A percentile compares a stretch with the other conserved stretches of the same genome.
phyloP scores from a whole-genome alignment of 2,113 vertebrate genomes.

The Pachypanchax playfairii region DNA sequence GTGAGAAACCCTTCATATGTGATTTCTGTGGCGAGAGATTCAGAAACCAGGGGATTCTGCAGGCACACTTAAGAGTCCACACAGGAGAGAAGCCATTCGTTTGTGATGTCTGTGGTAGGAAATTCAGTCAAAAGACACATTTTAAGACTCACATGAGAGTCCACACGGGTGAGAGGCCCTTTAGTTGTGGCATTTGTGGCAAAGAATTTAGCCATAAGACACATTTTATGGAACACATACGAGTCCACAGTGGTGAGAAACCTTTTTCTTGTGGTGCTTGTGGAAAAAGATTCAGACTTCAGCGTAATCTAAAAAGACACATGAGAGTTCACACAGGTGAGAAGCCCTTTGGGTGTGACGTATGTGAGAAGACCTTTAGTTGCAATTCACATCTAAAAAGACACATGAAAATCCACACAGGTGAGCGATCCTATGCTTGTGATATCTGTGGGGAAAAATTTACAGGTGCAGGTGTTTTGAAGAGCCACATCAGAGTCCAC shows the following conservation, averaged over 20 bases:
- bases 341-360: background rate
- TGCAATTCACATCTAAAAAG: background rate
- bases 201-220: conserved; percentile 6
- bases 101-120: background rate
- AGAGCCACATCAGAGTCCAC: conserved; percentile 2
- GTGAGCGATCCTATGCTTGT: background rate
- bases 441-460: background rate
- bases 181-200: background rate
- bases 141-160: conserved; percentile 7
- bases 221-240: conserved; percentile 3
- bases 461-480: background rate
- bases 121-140: background rate
- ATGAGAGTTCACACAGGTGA: conserved; percentile 1
- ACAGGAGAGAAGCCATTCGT: conserved; percentile 9
- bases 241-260: conserved; percentile 1
- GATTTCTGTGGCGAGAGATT: conserved; percentile 4
- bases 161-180: conserved; percentile 7
- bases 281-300: conserved; percentile 1
- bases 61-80: conserved; percentile 10
- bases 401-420: background rate
- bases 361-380: background rate
- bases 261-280: conserved; percentile 1
- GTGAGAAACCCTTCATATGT: conserved; percentile 8
- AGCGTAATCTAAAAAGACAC: conserved; percentile 8
- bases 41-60: conserved; percentile 3